Base-by-base conservation (phyloP, 2,113 vertebrate species). In the Bombycilla garrulus region DNA sequence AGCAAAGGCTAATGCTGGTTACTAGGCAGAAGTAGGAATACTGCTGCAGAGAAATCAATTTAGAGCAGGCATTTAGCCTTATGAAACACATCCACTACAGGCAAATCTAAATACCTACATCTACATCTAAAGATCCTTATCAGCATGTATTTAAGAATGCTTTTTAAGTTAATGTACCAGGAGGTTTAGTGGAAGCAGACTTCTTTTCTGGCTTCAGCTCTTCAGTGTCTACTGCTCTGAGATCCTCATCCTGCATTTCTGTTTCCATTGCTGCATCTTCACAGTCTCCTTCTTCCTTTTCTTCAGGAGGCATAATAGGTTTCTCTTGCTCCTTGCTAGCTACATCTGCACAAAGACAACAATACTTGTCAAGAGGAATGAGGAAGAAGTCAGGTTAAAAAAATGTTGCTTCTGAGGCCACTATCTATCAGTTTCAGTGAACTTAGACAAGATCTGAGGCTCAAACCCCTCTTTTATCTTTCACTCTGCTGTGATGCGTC, bases 281-380 rank as follows among this genome's bases (percentile, higher is more conserved):
- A 35, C 6, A 56, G 66, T 95, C 76, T 31, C 80, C 98, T 35
- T 98, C 98, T 69, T 98, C 96, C 24, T 98, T 96, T 76, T 97
- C 97, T 62, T 97, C 95, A 29, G 92, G 93, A 42, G 97, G 94
- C 42, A 97, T 92, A 22, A 97, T 53, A 45, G 96, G 95, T 72
- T 98, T 98, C 88, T 99, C 98, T 85, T 99, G 99, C 47, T 99
- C 99, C 51, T 98, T 96, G 66, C 97, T 99, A 82, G 99, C 99
- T 51, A 98, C 98, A 95, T 99, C 99, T 99, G 84, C 47, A 80
- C 21, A 82, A 71, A 81, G 19, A 48, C 69, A 92, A 86, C 15
- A 85, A 28, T 2, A 47, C 5, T 81, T 62, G 77, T 15, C 66
- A 92, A 35, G 25, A 24, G 19, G 10, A 61, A 69, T 81, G 47